Conservation (phyloP, 2,888 invertebrate genomes). For the Rhimphoctona megacephalus region DNA sequence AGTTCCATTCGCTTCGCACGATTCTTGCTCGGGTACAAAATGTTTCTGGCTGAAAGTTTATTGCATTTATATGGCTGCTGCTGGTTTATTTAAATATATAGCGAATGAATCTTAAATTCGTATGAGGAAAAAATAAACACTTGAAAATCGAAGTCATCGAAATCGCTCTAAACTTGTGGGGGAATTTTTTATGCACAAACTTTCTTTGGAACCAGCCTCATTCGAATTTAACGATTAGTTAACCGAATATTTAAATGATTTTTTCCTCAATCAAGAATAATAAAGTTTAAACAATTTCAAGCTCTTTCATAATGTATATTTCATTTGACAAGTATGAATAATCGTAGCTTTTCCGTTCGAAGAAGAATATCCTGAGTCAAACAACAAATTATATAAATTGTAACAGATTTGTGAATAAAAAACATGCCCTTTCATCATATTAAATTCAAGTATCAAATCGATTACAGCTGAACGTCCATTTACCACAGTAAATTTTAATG, state of each 20-base stretch:
- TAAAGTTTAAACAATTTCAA: not conserved
- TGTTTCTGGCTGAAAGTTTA: slow-evolving; percentile 38
- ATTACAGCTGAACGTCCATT: too few species aligned
- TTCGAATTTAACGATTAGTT: not conserved
- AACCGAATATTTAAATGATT: too few species aligned
- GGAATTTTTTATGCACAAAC: not conserved
- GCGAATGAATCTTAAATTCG: slow-evolving; percentile 1
- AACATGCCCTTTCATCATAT: too few species aligned
- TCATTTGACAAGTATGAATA: too few species aligned
- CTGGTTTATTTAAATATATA: slow-evolving; percentile 16
- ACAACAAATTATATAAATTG: too few species aligned
- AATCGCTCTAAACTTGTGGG: not conserved
- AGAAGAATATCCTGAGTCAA: too few species aligned
- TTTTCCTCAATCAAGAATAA: not conserved
- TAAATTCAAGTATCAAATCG: too few species aligned
- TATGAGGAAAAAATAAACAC: not conserved
- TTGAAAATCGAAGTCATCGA: not conserved
- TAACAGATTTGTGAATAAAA: too few species aligned
- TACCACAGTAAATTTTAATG: too few species aligned
- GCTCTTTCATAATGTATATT: not conserved
- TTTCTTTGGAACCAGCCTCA: not conserved
- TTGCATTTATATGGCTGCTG: slow-evolving; percentile 37
- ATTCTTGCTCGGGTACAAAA: slow-evolving; percentile 59
- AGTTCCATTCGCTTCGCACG: slow-evolving; percentile 5
- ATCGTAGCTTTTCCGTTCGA: too few species aligned